Evolutionary conservation across 2,888 invertebrate species (phyloP).

Genomic region (Plebejus melissa): DNA sequence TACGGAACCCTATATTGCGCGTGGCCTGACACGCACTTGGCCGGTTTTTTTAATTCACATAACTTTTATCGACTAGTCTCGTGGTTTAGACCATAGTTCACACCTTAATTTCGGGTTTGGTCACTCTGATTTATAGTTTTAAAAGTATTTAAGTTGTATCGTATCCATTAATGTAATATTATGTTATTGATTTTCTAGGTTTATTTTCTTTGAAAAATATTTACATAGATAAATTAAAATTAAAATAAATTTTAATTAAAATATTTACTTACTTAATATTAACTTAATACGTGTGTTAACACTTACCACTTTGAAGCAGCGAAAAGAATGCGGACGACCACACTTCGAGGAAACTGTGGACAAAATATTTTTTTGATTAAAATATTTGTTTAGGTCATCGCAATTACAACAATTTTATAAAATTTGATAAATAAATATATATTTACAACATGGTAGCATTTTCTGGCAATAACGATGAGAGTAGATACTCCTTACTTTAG

Average conservation of each 20-base stretch:
- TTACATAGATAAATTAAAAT: no score
- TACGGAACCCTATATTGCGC: no score
- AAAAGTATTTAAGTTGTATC: no score
- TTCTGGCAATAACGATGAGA: background rate
- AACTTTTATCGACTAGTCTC: no score
- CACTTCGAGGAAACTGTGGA: background rate
- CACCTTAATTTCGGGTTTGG: background rate
- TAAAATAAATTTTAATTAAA: no score
- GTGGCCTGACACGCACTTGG: no score
- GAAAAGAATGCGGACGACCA: background rate
- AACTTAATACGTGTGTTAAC: background rate
- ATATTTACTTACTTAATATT: no score
- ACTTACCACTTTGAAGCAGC: background rate
- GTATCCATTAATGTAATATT: no score
- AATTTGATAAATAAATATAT: background rate
- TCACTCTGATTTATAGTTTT: background rate
- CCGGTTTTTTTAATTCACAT: no score
- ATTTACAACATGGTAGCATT: background rate
- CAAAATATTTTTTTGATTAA: background rate
- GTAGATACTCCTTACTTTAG: no score
- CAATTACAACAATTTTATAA: no score
- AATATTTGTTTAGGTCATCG: no score
- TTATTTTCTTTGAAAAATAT: background rate
- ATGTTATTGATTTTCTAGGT: background rate
- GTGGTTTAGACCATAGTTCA: background rate